Evolutionary conservation across 2,113 vertebrate species (phyloP).

Genomic region (Crotalus viridis): DNA sequence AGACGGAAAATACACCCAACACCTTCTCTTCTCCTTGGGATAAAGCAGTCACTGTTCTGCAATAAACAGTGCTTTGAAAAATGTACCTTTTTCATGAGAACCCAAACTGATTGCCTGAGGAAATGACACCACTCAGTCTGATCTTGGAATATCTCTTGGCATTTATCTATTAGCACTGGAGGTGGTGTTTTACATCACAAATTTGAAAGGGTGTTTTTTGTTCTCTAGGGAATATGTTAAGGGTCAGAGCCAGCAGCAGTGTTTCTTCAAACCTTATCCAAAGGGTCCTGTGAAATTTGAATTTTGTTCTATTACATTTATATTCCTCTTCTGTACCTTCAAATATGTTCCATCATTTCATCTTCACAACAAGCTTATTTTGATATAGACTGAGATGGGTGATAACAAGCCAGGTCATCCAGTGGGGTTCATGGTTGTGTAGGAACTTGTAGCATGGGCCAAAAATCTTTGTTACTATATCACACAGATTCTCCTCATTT

Average conservation of each 20-base stretch:
- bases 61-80: not conserved
- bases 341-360: not conserved
- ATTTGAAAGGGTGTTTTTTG: not conserved
- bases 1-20: not conserved
- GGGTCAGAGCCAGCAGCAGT: not conserved
- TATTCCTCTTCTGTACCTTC: not conserved
- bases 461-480: not conserved
- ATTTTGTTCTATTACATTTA: not conserved
- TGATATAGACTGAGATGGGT: not conserved
- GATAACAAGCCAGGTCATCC: not conserved
- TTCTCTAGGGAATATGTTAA: not conserved
- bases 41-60: not conserved
- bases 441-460: not conserved
- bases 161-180: not conserved
- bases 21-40: not conserved
- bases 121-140: not conserved
- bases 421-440: not conserved
- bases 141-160: not conserved
- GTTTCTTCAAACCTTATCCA: not conserved
- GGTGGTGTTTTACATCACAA: not conserved
- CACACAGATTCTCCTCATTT: not conserved
- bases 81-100: not conserved
- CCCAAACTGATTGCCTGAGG: not conserved
- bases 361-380: not conserved
- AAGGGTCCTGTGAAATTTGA: not conserved